These are phyloP conservation scores for Dorcus parallelipipedus DNA, from an alignment of 2,888 invertebrate genomes.

Conservation along the genomic window DNA sequence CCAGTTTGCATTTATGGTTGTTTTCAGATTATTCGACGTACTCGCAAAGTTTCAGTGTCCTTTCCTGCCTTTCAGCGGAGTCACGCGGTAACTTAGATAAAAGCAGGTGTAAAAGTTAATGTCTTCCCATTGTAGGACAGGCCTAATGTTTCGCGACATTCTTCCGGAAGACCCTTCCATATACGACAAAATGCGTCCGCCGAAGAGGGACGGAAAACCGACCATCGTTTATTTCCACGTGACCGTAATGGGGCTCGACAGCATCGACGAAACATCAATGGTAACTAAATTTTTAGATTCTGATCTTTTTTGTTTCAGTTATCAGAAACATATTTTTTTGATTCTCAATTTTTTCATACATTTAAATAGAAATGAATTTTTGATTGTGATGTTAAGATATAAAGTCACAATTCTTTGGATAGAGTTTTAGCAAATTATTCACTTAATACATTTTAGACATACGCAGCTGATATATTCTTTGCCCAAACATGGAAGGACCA, in stretches of 20 bases:
- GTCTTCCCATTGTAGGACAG: conserved; percentile 54
- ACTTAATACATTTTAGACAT: conserved; percentile 59
- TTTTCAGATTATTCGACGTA: conserved; percentile 3
- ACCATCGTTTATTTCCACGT: conserved; percentile 89
- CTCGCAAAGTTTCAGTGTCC: conserved; percentile 16
- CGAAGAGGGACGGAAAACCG: conserved; percentile 83
- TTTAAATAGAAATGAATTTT: no score
- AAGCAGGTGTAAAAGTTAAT: conserved; percentile 12
- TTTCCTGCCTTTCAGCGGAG: conserved; percentile 43
- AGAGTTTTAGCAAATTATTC: neutral
- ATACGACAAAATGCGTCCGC: conserved; percentile 92
- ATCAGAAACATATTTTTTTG: no score
- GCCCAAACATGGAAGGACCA: conserved; percentile 93
- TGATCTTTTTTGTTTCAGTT: no score
- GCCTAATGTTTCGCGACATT: conserved; percentile 78
- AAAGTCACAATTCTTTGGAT: no score
- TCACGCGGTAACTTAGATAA: conserved; percentile 7
- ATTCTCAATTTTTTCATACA: no score
- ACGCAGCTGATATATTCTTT: conserved; percentile 88
- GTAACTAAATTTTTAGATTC: conserved; percentile 49
- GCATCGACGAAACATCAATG: conserved; percentile 95
- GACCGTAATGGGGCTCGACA: conserved; percentile 92
- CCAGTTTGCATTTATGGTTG: neutral
- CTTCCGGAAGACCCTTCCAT: conserved; percentile 81
- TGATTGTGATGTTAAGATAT: no score